Evolutionary conservation across 2,888 invertebrate genomes (phyloP).

Genomic region (Eupithecia abbreviata): DNA sequence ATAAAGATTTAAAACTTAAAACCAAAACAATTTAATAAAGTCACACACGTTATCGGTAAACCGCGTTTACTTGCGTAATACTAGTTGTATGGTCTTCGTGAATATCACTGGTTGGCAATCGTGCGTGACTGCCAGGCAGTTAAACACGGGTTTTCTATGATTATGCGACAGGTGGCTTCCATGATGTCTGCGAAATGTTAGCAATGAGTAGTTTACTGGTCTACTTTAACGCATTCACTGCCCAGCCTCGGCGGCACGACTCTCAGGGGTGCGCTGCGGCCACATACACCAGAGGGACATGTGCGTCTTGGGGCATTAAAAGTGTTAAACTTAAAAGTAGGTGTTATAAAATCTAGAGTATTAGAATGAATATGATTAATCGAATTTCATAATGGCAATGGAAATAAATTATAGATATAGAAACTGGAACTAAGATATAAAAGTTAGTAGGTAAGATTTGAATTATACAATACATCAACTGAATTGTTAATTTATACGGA

Average conservation of each 20-base stretch:
- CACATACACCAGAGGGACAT: no score
- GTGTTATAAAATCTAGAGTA: no score
- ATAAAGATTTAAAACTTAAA: no score
- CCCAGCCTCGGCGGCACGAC: no score
- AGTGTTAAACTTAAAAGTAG: no score
- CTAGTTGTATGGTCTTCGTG: neutral
- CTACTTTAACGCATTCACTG: neutral
- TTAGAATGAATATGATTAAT: neutral
- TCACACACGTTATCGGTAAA: neutral
- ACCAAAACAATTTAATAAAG: no score
- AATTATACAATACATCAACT: neutral
- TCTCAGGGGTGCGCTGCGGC: no score
- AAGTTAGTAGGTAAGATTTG: neutral
- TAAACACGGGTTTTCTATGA: constrained; percentile 6
- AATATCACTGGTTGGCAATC: neutral
- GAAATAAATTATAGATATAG: neutral
- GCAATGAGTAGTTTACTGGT: neutral
- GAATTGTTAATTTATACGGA: constrained; percentile 1
- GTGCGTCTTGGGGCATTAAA: no score
- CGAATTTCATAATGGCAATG: neutral
- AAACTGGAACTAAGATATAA: neutral
- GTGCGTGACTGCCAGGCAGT: neutral
- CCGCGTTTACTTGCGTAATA: neutral
- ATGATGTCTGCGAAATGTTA: constrained; percentile 3
- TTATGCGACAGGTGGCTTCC: neutral